Evolutionary conservation across 1,140 invertebrate species (phyloP).

Genomic region (Drosophila mojavensis): DNA sequence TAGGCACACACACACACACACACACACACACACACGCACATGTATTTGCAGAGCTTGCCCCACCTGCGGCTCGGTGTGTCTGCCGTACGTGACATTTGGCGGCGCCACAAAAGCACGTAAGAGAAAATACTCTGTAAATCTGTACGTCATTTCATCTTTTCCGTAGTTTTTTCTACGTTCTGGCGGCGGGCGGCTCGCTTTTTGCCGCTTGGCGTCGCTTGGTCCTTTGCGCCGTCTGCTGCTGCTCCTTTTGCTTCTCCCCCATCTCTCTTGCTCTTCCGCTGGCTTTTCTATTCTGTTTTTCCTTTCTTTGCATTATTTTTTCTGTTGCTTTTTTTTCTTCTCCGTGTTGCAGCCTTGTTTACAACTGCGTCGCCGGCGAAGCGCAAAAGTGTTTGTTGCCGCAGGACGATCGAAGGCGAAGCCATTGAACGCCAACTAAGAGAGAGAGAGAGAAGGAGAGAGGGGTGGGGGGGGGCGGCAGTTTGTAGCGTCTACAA

Average conservation of each 20-base stretch:
- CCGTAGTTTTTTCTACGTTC: constrained; percentile 37
- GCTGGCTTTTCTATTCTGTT: too few species aligned
- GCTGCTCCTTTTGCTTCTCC: neutral
- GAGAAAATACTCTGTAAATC: constrained; percentile 76
- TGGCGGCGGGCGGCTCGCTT: constrained; percentile 14
- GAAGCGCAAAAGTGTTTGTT: constrained; percentile 78
- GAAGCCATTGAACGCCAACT: constrained; percentile 16
- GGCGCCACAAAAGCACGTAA: constrained; percentile 75
- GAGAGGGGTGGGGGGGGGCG: neutral
- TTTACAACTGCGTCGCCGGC: constrained; percentile 75
- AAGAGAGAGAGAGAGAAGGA: neutral
- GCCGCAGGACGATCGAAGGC: constrained; percentile 62
- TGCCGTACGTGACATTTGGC: constrained; percentile 77
- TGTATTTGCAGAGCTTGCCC: neutral
- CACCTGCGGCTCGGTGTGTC: constrained; percentile 48
- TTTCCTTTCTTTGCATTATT: constrained; percentile 6
- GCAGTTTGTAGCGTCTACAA: neutral
- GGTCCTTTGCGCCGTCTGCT: constrained; percentile 18
- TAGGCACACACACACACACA: neutral
- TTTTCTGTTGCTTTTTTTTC: neutral
- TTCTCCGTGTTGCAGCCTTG: constrained; percentile 45
- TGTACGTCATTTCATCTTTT: constrained; percentile 58
- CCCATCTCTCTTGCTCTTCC: too few species aligned
- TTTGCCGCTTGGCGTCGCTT: constrained; percentile 39
- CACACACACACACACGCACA: neutral